Percentiles rank a stretch among this genome's conserved stretches.
Conservation (phyloP, 1,140 invertebrate species). For the Lasioglossum baleicum region DNA sequence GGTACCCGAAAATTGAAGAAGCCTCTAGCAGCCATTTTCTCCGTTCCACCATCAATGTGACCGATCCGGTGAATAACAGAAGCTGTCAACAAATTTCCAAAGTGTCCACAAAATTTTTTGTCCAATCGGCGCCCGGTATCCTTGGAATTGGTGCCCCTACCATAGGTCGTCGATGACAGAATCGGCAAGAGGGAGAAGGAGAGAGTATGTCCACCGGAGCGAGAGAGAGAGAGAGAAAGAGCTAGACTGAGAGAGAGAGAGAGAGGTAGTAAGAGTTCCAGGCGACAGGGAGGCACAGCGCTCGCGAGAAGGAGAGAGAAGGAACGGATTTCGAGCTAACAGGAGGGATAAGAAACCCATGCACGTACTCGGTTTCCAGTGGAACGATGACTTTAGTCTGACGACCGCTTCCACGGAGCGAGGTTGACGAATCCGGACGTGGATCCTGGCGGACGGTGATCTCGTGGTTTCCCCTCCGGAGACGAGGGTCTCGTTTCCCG, state of each 20-base stretch:
- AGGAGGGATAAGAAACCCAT: conserved; percentile 77
- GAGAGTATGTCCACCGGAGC: not conserved
- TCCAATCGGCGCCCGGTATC: conserved; percentile 16
- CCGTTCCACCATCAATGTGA: too few species aligned
- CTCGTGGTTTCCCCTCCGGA: too few species aligned
- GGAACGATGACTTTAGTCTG: conserved; percentile 75
- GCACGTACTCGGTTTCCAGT: conserved; percentile 69
- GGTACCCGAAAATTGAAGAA: too few species aligned
- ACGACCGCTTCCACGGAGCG: conserved; percentile 76
- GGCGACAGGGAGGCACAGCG: conserved; percentile 12
- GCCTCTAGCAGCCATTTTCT: too few species aligned
- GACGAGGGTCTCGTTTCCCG: too few species aligned
- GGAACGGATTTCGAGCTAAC: conserved; percentile 56
- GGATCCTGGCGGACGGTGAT: not conserved
- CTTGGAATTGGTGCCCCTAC: conserved; percentile 41
- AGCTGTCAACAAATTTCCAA: not conserved
- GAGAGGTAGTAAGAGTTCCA: conserved; percentile 22
- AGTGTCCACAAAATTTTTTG: not conserved
- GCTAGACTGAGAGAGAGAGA: not conserved
- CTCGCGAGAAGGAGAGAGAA: conserved; percentile 38
- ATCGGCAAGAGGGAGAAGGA: conserved; percentile 16
- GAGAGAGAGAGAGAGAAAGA: too few species aligned
- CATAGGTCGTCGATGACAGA: conserved; percentile 14
- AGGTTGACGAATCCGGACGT: conserved; percentile 69
- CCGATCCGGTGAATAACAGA: too few species aligned